Base-by-base conservation (phyloP, 2,113 vertebrate species). In the Eonycteris spelaea region DNA sequence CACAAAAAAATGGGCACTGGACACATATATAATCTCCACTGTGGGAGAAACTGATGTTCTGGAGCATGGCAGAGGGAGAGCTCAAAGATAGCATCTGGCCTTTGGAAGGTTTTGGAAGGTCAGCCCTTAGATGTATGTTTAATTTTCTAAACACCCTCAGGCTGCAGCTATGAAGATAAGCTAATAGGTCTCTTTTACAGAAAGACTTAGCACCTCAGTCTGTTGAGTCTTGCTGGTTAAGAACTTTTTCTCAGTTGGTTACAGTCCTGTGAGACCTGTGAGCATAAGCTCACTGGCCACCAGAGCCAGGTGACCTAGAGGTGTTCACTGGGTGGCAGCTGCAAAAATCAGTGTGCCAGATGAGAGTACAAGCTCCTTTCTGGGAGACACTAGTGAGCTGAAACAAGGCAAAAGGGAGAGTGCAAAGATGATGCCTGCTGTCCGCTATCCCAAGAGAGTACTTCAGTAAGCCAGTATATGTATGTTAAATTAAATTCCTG, bases 51-150 rank as follows among this genome's bases (percentile, higher is more conserved):
- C 51, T 51, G 51, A 51, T 51, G 51, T 51, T 51, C 51, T 51
- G 51, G 30, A 80, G 65, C 38, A 70, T 82, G 24, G 10, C 51
- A 91, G 33, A 82, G 18, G n/a, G 73, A 68, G n/a, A 51, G 14
- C 0, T 0, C 26, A 26, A 51, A 51, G 40, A 61, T 51, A 74
- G 40, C 14, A 2, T 51, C 51, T 51, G 5, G 15, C 51, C 16
- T 51, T 51, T 51, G 15, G 51, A 51, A 51, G 51, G 15, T 51
- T 51, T 51, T 51, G 51, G 51, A 51, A 51, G 51, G 51, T 51
- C 15, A 57, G 55, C 30, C 86, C 40, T 48, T 26, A 75, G 28
- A 33, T 35, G 33, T 74, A 14, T 75, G 38, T 73, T 63, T 88
- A 59, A 45, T 0, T 75, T 16, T 51, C 15, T 51, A 51, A 51